These are phyloP conservation scores for Caenorhabditis sp. DNA, from an alignment of 2,888 invertebrate species.

Conservation along the genomic window DNA sequence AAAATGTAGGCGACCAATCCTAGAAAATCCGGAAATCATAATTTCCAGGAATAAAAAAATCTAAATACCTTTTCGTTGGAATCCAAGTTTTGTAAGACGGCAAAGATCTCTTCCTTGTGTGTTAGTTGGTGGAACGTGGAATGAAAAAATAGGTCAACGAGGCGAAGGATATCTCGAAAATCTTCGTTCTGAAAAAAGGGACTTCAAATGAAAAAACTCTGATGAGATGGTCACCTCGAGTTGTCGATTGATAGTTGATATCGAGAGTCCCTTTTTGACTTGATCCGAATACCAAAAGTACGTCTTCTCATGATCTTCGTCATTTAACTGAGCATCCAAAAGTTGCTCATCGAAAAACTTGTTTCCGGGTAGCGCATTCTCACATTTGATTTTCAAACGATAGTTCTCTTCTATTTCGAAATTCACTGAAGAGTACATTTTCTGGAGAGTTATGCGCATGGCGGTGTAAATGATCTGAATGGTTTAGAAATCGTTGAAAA, in stretches of 20 bases:
- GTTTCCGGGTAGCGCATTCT: slow-evolving; percentile 24
- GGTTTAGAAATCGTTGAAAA: background rate
- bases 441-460: slow-evolving; percentile 48
- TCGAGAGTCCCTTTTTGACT: slow-evolving; percentile 52
- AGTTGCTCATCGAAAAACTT: slow-evolving; percentile 51
- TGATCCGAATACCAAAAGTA: slow-evolving; percentile 47
- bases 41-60: background rate
- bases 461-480: slow-evolving; percentile 62
- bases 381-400: slow-evolving; percentile 44
- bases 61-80: background rate
- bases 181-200: slow-evolving; percentile 45
- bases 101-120: slow-evolving; percentile 55
- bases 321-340: slow-evolving; percentile 52
- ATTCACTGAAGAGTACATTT: slow-evolving; percentile 54
- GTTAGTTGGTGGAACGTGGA: slow-evolving; percentile 69
- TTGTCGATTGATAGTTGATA: slow-evolving; percentile 51
- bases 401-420: slow-evolving; percentile 56
- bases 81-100: slow-evolving; percentile 37
- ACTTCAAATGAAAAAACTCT: background rate
- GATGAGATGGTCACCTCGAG: slow-evolving; percentile 55
- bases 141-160: slow-evolving; percentile 65
- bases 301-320: slow-evolving; percentile 48
- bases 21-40: background rate
- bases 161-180: slow-evolving; percentile 59
- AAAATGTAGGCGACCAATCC: slow-evolving; percentile 61